A percentile compares a stretch with the other conserved stretches of the same genome.
phyloP scores from a whole-genome alignment of 2,113 vertebrate genomes.

The Pachycephala philippinensis region DNA sequence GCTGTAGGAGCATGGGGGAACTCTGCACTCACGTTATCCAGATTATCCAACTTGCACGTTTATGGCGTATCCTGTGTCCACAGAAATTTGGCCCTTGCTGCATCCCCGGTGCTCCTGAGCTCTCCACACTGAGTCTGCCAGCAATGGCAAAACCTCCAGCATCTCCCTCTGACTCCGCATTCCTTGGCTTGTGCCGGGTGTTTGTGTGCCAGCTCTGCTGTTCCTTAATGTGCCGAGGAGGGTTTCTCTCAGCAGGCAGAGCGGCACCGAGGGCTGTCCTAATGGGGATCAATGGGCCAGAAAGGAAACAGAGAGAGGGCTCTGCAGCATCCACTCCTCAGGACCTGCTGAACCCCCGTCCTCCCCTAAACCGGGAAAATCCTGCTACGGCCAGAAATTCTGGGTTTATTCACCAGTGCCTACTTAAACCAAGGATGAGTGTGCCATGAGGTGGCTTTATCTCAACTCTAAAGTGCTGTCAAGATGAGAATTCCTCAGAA shows the following conservation, averaged over 20 bases:
- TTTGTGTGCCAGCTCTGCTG: not conserved
- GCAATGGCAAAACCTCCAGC: not conserved
- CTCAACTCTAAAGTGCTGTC: fast-evolving
- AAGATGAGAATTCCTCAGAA: not conserved
- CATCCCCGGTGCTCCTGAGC: not conserved
- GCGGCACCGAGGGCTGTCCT: not conserved
- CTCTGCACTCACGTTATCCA: not conserved
- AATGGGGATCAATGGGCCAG: not conserved
- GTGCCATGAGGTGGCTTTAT: not conserved
- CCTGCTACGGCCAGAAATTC: not conserved
- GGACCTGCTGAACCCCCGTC: not conserved
- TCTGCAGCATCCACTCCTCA: not conserved
- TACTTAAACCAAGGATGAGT: not conserved
- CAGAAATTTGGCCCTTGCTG: not conserved
- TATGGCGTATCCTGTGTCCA: not conserved
- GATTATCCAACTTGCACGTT: not conserved
- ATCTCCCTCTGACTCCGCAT: not conserved
- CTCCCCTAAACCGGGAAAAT: not conserved
- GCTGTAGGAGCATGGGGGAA: fast-evolving
- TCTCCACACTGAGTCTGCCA: not conserved
- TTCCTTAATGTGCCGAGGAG: not conserved
- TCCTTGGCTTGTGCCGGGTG: not conserved
- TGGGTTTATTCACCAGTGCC: not conserved
- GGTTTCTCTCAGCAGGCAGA: not conserved
- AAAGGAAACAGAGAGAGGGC: not conserved